A percentile compares a stretch with the other conserved stretches of the same genome.
phyloP scores from a whole-genome alignment of 2,797 vertebrate species.

The Ctenochaetus hawaiiensis region DNA sequence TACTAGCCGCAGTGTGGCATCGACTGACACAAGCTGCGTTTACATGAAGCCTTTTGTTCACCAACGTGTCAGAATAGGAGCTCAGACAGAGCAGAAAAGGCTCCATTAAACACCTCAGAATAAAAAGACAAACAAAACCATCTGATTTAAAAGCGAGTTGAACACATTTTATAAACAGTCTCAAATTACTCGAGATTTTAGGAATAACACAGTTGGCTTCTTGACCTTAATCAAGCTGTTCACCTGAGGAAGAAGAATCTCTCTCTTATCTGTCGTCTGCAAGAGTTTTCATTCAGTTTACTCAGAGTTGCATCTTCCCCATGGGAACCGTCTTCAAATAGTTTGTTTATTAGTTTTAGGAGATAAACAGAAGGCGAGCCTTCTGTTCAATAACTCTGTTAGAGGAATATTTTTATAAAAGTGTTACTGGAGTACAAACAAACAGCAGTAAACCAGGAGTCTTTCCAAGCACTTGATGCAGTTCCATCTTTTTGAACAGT shows the following conservation, averaged over 20 bases:
- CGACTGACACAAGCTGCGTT: constrained; percentile 60
- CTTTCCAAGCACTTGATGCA: constrained; percentile 23
- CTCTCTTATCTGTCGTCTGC: constrained; percentile 11
- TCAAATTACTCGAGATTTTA: neutral
- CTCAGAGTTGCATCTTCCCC: constrained; percentile 1
- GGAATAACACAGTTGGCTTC: too few relatives aligned
- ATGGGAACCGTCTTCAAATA: constrained; percentile 8
- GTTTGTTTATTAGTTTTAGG: constrained; percentile 38
- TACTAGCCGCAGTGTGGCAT: constrained; percentile 31
- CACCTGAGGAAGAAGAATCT: constrained; percentile 15
- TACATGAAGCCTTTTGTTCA: constrained; percentile 49
- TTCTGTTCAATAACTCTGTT: constrained; percentile 44
- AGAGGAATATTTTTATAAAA: constrained; percentile 37
- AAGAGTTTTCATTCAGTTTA: neutral
- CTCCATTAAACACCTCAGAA: constrained; percentile 1
- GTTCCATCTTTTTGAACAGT: constrained; percentile 17
- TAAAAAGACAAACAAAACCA: neutral
- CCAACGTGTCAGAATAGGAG: constrained; percentile 4
- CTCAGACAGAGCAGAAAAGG: constrained; percentile 24
- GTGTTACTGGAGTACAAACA: constrained; percentile 28
- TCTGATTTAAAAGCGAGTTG: neutral
- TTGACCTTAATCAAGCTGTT: constrained; percentile 28
- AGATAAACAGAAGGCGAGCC: constrained; percentile 38
- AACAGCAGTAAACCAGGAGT: constrained; percentile 22
- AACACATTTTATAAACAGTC: neutral